These are phyloP conservation scores for Philypnodon macrostomus DNA, from an alignment of 2,797 vertebrate species.

Conservation along the genomic window DNA sequence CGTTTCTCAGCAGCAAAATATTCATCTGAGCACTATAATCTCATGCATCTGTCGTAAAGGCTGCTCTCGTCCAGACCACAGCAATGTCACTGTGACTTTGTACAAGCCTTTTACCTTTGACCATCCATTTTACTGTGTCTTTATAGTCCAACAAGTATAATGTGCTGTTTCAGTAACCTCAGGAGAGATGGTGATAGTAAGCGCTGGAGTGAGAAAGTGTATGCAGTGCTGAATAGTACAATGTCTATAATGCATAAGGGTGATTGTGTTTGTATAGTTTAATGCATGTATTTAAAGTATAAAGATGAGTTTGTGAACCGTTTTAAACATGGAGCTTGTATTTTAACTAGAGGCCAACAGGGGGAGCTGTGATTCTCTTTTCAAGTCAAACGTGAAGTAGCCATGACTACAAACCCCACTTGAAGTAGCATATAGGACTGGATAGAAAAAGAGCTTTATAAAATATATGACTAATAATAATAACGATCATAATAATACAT, in stretches of 20 bases:
- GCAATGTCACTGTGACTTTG: slow-evolving; percentile 63
- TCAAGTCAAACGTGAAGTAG: slow-evolving; percentile 13
- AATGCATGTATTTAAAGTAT: slow-evolving; percentile 17
- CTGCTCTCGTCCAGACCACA: background rate
- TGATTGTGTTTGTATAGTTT: no score
- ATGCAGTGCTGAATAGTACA: background rate
- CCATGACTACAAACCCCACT: slow-evolving; percentile 6
- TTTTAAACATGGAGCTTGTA: slow-evolving; percentile 15
- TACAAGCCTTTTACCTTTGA: slow-evolving; percentile 29
- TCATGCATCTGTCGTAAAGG: slow-evolving; percentile 30
- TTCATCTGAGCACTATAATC: slow-evolving; percentile 51
- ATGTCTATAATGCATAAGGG: no score
- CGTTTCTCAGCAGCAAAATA: no score
- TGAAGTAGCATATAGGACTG: slow-evolving; percentile 9
- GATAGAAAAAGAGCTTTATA: no score
- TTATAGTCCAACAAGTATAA: slow-evolving; percentile 41
- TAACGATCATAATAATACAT: no score
- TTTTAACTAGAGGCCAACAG: slow-evolving; percentile 33
- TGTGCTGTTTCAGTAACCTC: slow-evolving; percentile 29
- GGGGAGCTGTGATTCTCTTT: slow-evolving; percentile 65
- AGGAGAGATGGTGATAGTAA: slow-evolving; percentile 10
- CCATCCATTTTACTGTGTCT: slow-evolving; percentile 43
- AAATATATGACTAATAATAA: slow-evolving; percentile 18
- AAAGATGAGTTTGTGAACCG: slow-evolving; percentile 1
- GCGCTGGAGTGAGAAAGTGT: slow-evolving; percentile 2